Evolutionary conservation across 2,888 invertebrate species (phyloP).

Genomic region (Scaeva pyrastri): DNA sequence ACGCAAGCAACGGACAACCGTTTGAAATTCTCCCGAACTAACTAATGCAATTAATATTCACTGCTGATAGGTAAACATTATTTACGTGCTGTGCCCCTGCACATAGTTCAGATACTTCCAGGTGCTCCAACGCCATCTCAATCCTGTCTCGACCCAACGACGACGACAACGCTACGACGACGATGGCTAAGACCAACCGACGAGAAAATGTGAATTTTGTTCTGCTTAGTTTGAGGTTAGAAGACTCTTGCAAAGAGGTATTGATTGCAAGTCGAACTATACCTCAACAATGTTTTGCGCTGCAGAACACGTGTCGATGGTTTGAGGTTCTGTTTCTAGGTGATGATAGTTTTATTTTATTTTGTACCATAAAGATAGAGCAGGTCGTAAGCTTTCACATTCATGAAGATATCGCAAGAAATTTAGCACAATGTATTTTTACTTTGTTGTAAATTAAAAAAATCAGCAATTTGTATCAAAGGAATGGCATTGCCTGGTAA

Average conservation of each 20-base stretch:
- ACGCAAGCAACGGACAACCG: neutral
- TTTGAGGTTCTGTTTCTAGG: slow-evolving; percentile 1
- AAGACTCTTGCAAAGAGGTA: slow-evolving; percentile 54
- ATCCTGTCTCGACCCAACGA: too few relatives aligned
- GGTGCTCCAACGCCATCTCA: slow-evolving; percentile 40
- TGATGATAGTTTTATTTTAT: slow-evolving; percentile 47
- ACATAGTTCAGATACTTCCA: slow-evolving; percentile 51
- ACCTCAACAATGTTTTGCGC: slow-evolving; percentile 62
- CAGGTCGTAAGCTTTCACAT: neutral
- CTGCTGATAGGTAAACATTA: slow-evolving; percentile 84
- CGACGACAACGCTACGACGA: too few relatives aligned
- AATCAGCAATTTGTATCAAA: too few relatives aligned
- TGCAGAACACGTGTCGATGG: slow-evolving; percentile 62
- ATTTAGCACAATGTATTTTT: too few relatives aligned
- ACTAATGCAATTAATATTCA: slow-evolving; percentile 84
- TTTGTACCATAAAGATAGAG: neutral
- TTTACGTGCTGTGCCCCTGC: slow-evolving; percentile 82
- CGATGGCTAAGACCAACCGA: too few relatives aligned
- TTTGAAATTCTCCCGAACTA: slow-evolving; percentile 57
- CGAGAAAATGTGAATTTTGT: slow-evolving; percentile 17
- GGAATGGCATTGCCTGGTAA: too few relatives aligned
- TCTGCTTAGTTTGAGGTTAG: slow-evolving; percentile 18
- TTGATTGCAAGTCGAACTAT: slow-evolving; percentile 68
- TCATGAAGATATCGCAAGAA: too few relatives aligned
- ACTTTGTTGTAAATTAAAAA: too few relatives aligned